These are phyloP conservation scores for Diplosoma virens DNA, from an alignment of 23 tunicate species.

Conservation along the genomic window DNA sequence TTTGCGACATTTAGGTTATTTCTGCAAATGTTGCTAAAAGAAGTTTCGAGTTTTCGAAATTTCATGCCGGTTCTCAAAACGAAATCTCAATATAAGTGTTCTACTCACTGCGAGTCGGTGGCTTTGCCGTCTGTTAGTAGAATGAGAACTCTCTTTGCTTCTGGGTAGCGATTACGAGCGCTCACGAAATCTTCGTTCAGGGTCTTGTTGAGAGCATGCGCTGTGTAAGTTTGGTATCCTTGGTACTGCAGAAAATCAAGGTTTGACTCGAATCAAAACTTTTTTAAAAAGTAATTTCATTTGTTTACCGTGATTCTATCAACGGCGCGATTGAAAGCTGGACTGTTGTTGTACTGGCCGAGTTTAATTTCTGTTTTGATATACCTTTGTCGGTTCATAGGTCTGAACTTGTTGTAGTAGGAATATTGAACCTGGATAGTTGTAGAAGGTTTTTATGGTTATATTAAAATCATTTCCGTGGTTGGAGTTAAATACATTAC, in stretches of 20 bases:
- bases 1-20: background rate
- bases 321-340: conserved; percentile 43
- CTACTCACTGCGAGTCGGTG: conserved; percentile 48
- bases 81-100: too few species aligned
- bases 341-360: conserved; percentile 35
- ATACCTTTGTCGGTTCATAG: conserved; percentile 42
- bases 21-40: too few species aligned
- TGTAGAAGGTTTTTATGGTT: too few species aligned
- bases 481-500: too few species aligned
- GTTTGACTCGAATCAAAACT: background rate
- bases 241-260: conserved; percentile 45
- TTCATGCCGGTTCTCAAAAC: too few species aligned
- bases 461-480: too few species aligned
- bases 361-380: conserved; percentile 73
- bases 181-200: conserved; percentile 48
- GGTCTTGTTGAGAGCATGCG: conserved; percentile 80
- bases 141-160: conserved; percentile 62
- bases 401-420: conserved; percentile 38
- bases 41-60: too few species aligned
- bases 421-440: conserved; percentile 74
- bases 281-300: background rate
- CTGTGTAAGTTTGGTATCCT: conserved; percentile 74
- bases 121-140: conserved; percentile 84
- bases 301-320: conserved; percentile 54
- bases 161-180: conserved; percentile 53